Percentiles rank a stretch among this genome's conserved stretches.
Conservation (phyloP, 2,888 invertebrate species). For the Coleophora deauratella region DNA sequence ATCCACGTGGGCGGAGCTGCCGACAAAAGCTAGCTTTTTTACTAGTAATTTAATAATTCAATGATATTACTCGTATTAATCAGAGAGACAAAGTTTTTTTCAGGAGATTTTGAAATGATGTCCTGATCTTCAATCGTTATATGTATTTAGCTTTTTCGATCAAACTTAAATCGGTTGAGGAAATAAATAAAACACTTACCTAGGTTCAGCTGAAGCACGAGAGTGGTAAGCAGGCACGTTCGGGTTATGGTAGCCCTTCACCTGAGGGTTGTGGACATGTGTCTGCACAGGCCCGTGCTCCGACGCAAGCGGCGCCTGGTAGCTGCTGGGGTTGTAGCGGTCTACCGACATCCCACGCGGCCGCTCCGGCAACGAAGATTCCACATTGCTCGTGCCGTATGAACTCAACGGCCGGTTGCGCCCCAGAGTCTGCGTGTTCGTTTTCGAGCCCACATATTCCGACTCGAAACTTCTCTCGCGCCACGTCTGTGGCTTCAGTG, state of each 20-base stretch:
- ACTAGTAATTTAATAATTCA: no score
- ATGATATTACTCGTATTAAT: no score
- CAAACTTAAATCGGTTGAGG: no score
- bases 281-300: conserved; percentile 63
- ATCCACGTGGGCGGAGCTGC: no score
- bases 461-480: conserved; percentile 65
- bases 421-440: conserved; percentile 57
- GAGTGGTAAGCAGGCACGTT: conserved; percentile 64
- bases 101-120: no score
- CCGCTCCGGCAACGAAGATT: conserved; percentile 42
- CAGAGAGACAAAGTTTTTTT: no score
- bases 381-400: conserved; percentile 35
- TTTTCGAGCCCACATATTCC: conserved; percentile 48
- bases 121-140: no score
- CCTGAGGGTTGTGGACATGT: conserved; percentile 57
- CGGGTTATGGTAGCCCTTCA: conserved; percentile 54
- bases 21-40: no score
- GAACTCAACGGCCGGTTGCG: conserved; percentile 58
- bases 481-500: conserved; percentile 57
- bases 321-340: conserved; percentile 59
- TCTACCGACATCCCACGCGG: conserved; percentile 62
- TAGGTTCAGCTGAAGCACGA: conserved; percentile 65
- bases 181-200: conserved; percentile 29
- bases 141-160: no score
- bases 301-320: conserved; percentile 48